Evolutionary conservation across 2,113 vertebrate species (phyloP).

Genomic region (Catharus bicknelli): DNA sequence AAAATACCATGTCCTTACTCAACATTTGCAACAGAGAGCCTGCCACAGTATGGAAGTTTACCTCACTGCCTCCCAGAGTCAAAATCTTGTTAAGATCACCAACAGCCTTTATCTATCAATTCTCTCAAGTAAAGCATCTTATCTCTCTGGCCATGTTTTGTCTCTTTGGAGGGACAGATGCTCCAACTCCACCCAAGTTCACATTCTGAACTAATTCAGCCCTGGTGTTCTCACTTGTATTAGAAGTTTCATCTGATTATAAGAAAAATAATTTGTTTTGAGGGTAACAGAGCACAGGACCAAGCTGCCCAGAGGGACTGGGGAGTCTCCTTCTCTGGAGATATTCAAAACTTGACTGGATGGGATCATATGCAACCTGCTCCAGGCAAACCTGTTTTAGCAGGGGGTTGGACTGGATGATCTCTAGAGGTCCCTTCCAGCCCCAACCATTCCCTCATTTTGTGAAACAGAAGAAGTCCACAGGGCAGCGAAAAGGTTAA

Average conservation of each 20-base stretch:
- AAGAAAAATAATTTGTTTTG: not conserved
- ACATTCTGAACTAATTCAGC: not conserved
- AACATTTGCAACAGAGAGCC: not conserved
- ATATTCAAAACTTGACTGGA: not conserved
- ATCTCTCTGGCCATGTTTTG: not conserved
- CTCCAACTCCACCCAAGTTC: not conserved
- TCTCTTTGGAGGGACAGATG: not conserved
- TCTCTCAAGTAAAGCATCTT: not conserved
- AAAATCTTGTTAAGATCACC: not conserved
- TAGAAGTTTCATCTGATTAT: not conserved
- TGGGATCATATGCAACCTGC: not conserved
- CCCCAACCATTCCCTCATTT: not conserved
- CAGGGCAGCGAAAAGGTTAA: conserved; percentile 46
- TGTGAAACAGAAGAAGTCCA: not conserved
- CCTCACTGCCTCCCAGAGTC: not conserved
- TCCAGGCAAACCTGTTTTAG: not conserved
- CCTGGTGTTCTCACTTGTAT: not conserved
- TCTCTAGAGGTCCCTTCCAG: not conserved
- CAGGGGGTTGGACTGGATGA: not conserved
- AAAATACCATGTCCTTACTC: not conserved
- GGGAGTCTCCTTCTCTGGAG: not conserved
- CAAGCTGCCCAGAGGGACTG: not conserved
- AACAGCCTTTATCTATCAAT: not conserved
- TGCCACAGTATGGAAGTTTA: not conserved
- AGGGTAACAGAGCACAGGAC: not conserved